These are phyloP conservation scores for Pluvialis apricaria DNA, from an alignment of 2,113 vertebrate genomes.

Conservation along the genomic window DNA sequence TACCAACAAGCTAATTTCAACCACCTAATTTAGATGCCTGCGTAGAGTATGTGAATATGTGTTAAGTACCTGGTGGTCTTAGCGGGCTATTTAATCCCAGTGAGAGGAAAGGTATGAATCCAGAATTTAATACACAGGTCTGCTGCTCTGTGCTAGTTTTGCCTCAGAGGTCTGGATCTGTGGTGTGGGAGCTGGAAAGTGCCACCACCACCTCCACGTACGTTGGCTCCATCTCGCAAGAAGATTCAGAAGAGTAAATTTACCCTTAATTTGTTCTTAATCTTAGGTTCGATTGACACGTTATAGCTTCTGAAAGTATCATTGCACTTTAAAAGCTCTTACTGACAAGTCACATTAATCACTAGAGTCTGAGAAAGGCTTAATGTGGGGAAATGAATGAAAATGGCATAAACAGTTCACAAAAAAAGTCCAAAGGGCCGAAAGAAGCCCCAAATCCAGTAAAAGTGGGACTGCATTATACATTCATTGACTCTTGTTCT, in stretches of 20 bases:
- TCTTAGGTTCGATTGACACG: conserved; percentile 26
- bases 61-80: background rate
- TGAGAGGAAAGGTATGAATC: background rate
- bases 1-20: background rate
- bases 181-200: background rate
- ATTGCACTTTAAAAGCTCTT: conserved; percentile 67
- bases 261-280: conserved; percentile 69
- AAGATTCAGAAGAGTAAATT: conserved; percentile 54
- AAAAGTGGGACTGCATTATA: conserved; percentile 83
- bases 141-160: background rate
- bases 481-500: conserved; percentile 89
- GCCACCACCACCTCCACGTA: background rate
- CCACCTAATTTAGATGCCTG: background rate
- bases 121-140: background rate
- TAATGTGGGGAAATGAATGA: conserved; percentile 72
- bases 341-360: conserved; percentile 68
- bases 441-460: conserved; percentile 73
- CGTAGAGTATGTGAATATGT: fast-evolving
- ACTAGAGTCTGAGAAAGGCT: conserved; percentile 61
- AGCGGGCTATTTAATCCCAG: background rate
- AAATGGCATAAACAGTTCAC: conserved; percentile 74
- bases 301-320: conserved; percentile 58
- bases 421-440: conserved; percentile 66
- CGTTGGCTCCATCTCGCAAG: background rate
- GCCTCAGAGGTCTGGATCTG: background rate